A percentile compares a stretch with the other conserved stretches of the same genome.
phyloP scores from a whole-genome alignment of 1,140 invertebrate genomes.

The Rhopalosiphum maidis region DNA sequence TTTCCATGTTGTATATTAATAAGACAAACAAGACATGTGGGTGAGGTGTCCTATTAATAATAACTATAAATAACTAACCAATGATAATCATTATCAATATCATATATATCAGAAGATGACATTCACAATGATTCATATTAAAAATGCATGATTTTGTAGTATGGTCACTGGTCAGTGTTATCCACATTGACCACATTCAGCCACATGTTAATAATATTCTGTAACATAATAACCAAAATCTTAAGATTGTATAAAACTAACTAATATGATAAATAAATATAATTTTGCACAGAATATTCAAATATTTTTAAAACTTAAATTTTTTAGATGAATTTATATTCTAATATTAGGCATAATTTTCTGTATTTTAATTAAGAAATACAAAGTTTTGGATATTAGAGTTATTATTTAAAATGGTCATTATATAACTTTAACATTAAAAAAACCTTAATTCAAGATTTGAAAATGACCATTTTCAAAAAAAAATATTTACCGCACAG shows the following conservation, averaged over 20 bases:
- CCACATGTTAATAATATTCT: slow-evolving; percentile 49
- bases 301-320: background rate
- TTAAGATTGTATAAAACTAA: background rate
- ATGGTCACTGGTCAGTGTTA: slow-evolving; percentile 25
- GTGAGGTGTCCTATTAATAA: background rate
- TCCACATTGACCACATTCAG: slow-evolving; percentile 49
- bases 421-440: background rate
- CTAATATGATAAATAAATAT: background rate
- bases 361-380: background rate
- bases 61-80: slow-evolving; percentile 35
- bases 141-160: slow-evolving; percentile 26
- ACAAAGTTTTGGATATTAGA: background rate
- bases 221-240: slow-evolving; percentile 46
- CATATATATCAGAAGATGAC: background rate
- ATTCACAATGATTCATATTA: background rate
- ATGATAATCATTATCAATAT: background rate
- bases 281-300: background rate
- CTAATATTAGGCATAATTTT: background rate
- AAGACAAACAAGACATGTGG: background rate
- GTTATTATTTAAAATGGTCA: background rate
- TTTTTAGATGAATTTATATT: background rate
- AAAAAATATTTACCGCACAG: slow-evolving; percentile 35
- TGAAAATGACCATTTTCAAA: slow-evolving; percentile 21
- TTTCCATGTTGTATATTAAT: background rate
- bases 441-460: background rate